Conservation (phyloP, 1,140 invertebrate genomes). For the Brachionus plicatilis region DNA sequence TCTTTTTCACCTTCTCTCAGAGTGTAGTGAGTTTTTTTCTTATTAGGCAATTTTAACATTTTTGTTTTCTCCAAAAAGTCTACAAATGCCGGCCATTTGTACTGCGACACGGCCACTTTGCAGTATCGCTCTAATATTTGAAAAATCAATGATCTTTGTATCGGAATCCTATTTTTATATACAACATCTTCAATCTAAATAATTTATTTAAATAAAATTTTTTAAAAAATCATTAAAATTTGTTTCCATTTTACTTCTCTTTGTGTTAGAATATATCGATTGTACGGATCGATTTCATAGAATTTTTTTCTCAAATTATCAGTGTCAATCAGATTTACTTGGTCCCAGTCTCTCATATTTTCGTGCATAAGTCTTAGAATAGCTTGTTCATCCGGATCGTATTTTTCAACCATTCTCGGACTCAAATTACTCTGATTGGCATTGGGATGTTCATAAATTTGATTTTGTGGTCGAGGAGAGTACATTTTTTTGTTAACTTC, state of each 20-base stretch:
- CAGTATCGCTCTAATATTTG: constrained; percentile 38
- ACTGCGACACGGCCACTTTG: neutral
- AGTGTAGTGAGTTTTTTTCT: constrained; percentile 23
- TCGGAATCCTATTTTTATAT: constrained; percentile 36
- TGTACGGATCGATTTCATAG: constrained; percentile 37
- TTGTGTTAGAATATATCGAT: constrained; percentile 32
- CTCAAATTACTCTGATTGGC: neutral
- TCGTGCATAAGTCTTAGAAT: constrained; percentile 34
- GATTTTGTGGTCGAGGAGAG: neutral
- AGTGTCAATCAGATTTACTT: constrained; percentile 15
- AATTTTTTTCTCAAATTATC: constrained; percentile 35
- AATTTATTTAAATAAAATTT: neutral
- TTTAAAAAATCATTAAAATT: too few species aligned
- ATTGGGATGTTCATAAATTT: neutral
- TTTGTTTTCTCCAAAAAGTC: constrained; percentile 39
- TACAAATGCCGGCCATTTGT: constrained; percentile 39
- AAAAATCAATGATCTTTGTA: constrained; percentile 38
- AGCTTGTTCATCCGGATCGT: constrained; percentile 35
- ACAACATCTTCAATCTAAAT: constrained; percentile 33
- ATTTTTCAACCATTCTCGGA: neutral
- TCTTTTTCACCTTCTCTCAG: constrained; percentile 30
- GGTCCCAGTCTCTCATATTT: constrained; percentile 40
- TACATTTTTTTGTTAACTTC: constrained; percentile 2
- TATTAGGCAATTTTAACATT: constrained; percentile 18
- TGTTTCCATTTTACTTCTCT: neutral